Evolutionary conservation across 2,888 invertebrate species (phyloP).

Genomic region (Alloplasta piceator): DNA sequence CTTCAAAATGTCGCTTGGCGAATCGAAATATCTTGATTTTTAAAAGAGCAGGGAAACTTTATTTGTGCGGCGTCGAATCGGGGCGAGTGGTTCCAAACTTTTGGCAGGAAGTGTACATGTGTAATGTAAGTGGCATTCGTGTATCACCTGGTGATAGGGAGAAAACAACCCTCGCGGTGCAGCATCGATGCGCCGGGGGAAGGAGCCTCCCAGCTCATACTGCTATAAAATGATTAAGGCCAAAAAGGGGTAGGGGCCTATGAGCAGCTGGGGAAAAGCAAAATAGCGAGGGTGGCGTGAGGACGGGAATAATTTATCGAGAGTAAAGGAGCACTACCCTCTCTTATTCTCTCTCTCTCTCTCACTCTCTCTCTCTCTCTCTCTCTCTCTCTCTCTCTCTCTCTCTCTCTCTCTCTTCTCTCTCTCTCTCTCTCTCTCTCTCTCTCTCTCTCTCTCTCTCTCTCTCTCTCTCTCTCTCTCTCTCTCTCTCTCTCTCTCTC

Average conservation of each 20-base stretch:
- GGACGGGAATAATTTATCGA: constrained; percentile 52
- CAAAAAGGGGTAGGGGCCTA: constrained; percentile 10
- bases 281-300: constrained; percentile 10
- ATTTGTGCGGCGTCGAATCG: no score
- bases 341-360: constrained; percentile 15
- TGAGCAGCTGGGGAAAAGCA: constrained; percentile 33
- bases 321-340: constrained; percentile 15
- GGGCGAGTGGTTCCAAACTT: no score
- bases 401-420: constrained; percentile 1
- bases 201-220: neutral
- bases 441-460: neutral
- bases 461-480: neutral
- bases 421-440: neutral
- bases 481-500: neutral
- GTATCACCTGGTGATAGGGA: constrained; percentile 9
- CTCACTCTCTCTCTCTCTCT: constrained; percentile 10
- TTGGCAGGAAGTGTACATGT: neutral
- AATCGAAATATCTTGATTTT: no score
- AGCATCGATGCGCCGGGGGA: neutral
- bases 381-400: constrained; percentile 17
- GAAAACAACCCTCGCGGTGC: neutral
- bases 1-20: no score
- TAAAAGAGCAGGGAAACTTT: no score
- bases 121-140: neutral
- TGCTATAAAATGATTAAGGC: constrained; percentile 42